These are phyloP conservation scores for Hylaeus anthracinus DNA, from an alignment of 1,140 invertebrate genomes.

Conservation along the genomic window DNA sequence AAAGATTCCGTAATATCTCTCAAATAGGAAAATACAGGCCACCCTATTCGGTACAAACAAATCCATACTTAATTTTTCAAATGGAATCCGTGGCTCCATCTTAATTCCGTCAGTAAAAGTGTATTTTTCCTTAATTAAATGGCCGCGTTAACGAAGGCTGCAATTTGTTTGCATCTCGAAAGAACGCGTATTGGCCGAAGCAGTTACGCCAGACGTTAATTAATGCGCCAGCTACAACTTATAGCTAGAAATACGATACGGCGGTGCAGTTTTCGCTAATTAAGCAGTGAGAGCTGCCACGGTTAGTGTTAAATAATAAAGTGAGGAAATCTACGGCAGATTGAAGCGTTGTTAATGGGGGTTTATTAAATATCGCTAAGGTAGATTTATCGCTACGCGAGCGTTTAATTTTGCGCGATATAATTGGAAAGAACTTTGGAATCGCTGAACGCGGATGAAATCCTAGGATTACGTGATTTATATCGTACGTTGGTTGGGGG, in stretches of 20 bases:
- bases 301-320: neutral
- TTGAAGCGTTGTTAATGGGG: conserved; percentile 18
- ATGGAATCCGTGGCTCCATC: neutral
- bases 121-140: neutral
- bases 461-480: conserved; percentile 8
- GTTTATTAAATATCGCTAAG: conserved; percentile 35
- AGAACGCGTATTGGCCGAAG: neutral
- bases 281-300: neutral
- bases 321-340: neutral
- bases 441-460: conserved; percentile 2
- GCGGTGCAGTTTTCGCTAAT: conserved; percentile 17
- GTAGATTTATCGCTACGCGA: conserved; percentile 20
- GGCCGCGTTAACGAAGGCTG: neutral
- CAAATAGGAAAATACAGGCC: too few relatives aligned
- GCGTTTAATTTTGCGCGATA: neutral
- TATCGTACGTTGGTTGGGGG: too few relatives aligned
- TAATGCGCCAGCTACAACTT: neutral
- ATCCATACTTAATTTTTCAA: neutral
- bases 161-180: neutral
- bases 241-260: neutral
- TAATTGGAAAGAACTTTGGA: neutral
- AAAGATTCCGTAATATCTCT: too few relatives aligned
- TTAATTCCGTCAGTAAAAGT: neutral
- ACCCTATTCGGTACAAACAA: too few relatives aligned
- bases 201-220: neutral